phyloP scores from a whole-genome alignment of 2,113 vertebrate species.

The Alces alces region DNA sequence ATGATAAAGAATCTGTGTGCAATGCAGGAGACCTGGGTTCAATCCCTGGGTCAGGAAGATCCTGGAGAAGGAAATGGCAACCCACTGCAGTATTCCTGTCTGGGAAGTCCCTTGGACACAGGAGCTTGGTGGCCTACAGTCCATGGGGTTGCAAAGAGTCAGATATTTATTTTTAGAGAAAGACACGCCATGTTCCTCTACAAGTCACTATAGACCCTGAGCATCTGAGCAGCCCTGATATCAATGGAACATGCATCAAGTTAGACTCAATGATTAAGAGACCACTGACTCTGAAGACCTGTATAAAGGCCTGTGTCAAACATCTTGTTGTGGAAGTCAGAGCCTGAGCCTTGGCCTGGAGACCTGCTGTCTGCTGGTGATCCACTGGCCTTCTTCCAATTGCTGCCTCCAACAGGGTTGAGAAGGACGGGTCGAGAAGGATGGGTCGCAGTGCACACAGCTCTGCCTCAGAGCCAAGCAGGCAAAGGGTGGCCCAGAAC shows the following conservation, averaged over 20 bases:
- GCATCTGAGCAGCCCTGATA: too few species aligned
- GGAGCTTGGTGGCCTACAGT: neutral
- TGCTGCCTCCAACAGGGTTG: neutral
- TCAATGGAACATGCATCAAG: neutral
- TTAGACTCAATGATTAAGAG: neutral
- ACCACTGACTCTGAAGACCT: neutral
- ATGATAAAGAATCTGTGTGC: neutral
- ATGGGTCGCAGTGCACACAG: rapidly evolving
- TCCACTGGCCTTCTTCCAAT: rapidly evolving
- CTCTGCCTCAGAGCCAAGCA: neutral
- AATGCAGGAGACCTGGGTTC: neutral
- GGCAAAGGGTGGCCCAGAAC: neutral
- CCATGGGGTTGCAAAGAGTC: neutral
- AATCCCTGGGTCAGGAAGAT: neutral
- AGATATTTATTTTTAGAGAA: neutral
- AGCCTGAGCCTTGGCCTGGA: neutral
- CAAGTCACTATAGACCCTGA: neutral
- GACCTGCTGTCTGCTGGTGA: neutral
- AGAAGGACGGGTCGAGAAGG: neutral
- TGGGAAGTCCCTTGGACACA: rapidly evolving
- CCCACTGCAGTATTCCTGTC: neutral
- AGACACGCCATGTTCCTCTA: neutral
- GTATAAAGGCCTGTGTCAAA: rapidly evolving
- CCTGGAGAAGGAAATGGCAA: neutral
- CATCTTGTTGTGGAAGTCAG: rapidly evolving